Conservation (phyloP, 2,797 vertebrate species). For the Poecilia gillii region DNA sequence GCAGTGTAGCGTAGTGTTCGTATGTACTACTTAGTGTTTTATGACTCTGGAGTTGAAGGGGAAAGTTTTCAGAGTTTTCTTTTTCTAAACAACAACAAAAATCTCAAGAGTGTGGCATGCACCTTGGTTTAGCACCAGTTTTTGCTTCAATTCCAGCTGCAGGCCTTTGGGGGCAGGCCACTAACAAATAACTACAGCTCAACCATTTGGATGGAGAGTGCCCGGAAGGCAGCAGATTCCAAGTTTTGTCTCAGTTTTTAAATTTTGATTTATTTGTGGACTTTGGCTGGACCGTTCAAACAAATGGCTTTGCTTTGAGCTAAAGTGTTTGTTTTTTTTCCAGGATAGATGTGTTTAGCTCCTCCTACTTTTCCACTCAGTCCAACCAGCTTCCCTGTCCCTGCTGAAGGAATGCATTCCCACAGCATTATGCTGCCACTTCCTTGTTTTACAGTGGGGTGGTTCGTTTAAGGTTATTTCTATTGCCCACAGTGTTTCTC, state of each 20-base stretch:
- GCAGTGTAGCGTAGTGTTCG: no score
- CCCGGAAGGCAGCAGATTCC: background rate
- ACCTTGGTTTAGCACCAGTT: background rate
- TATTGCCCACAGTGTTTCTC: background rate
- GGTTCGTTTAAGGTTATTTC: no score
- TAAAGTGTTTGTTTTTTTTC: background rate
- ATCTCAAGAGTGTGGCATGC: background rate
- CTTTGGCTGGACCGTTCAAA: background rate
- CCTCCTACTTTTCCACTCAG: background rate
- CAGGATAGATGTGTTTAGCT: background rate
- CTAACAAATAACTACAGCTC: background rate
- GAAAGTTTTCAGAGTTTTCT: background rate
- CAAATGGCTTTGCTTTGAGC: background rate
- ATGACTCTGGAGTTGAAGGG: background rate
- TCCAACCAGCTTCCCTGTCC: background rate
- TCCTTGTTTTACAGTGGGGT: background rate
- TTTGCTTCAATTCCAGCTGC: background rate
- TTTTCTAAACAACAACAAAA: background rate
- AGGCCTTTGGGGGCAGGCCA: background rate
- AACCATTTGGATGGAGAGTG: background rate
- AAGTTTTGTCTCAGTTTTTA: background rate
- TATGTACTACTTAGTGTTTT: background rate
- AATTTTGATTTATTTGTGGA: background rate
- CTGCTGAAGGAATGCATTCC: background rate
- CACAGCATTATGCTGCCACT: background rate